These are phyloP conservation scores for Scomber colias DNA, from an alignment of 2,113 vertebrate genomes.

Conservation along the genomic window DNA sequence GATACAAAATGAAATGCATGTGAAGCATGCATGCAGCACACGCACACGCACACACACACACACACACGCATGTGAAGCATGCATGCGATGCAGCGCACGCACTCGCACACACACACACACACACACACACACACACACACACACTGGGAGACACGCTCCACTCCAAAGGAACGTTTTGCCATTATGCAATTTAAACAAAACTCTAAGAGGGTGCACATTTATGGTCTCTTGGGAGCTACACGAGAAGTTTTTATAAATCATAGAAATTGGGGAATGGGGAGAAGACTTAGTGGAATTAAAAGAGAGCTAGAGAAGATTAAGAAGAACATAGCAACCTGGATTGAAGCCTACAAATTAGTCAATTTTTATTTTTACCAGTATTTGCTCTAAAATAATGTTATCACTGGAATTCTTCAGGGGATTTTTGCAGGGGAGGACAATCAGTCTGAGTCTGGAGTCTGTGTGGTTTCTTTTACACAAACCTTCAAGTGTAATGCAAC, in stretches of 20 bases:
- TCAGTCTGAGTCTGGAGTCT: neutral
- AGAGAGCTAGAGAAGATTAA: conserved; percentile 9
- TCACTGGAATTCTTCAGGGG: conserved; percentile 11
- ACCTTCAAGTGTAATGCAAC: neutral
- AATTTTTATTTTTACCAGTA: conserved; percentile 15
- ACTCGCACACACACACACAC: too few species aligned
- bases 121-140: conserved; percentile 1
- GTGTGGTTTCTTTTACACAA: neutral
- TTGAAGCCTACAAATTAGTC: neutral
- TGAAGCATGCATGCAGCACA: neutral
- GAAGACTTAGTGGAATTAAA: conserved; percentile 7
- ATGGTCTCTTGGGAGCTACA: conserved; percentile 33
- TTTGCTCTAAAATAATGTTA: conserved; percentile 1
- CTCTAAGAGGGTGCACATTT: conserved; percentile 18
- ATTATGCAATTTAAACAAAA: conserved; percentile 36
- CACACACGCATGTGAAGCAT: conserved; percentile 2
- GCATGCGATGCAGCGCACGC: neutral
- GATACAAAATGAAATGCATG: neutral
- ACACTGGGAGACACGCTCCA: neutral
- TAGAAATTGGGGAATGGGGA: conserved; percentile 13
- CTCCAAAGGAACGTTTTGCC: conserved; percentile 21
- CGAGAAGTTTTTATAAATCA: conserved; percentile 13
- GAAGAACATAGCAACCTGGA: conserved; percentile 1
- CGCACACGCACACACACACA: conserved; percentile 16
- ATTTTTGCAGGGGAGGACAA: neutral